Evolutionary conservation across 2,888 invertebrate species (phyloP).

Genomic region (Acleris laterana): DNA sequence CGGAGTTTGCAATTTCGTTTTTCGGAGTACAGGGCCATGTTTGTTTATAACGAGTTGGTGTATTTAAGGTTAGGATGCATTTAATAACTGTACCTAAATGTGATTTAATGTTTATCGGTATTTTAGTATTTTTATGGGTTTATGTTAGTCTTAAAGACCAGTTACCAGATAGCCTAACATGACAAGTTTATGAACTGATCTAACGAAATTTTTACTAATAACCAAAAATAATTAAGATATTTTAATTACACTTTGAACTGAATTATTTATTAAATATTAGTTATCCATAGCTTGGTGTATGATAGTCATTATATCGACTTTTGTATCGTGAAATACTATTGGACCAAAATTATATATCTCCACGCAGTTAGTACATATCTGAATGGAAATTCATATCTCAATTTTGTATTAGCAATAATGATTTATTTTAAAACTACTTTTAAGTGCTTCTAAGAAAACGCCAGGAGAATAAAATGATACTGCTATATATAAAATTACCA

Average conservation of each 20-base stretch:
- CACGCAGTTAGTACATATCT: constrained; percentile 77
- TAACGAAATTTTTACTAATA: constrained; percentile 18
- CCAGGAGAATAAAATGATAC: constrained; percentile 1
- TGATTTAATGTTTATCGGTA: constrained; percentile 40
- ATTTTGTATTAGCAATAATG: constrained; percentile 70
- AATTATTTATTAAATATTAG: constrained; percentile 39
- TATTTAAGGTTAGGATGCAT: constrained; percentile 42
- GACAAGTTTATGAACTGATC: constrained; percentile 32
- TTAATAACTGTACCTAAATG: constrained; percentile 48
- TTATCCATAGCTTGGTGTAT: constrained; percentile 29
- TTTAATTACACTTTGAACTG: constrained; percentile 8
- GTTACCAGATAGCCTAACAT: constrained; percentile 36
- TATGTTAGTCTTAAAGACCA: constrained; percentile 31
- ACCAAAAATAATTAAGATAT: constrained; percentile 23
- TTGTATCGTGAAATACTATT: constrained; percentile 46
- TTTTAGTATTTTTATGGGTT: constrained; percentile 35
- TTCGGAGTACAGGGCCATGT: constrained; percentile 16
- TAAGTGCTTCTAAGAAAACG: constrained; percentile 20
- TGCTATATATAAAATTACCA: neutral
- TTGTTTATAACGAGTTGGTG: constrained; percentile 34
- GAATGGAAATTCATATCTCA: constrained; percentile 71
- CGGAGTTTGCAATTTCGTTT: neutral
- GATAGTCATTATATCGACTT: constrained; percentile 17
- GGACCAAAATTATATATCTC: constrained; percentile 72
- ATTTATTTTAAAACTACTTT: constrained; percentile 27